These are phyloP conservation scores for Turnix velox DNA, from an alignment of 2,113 vertebrate species.

Conservation along the genomic window DNA sequence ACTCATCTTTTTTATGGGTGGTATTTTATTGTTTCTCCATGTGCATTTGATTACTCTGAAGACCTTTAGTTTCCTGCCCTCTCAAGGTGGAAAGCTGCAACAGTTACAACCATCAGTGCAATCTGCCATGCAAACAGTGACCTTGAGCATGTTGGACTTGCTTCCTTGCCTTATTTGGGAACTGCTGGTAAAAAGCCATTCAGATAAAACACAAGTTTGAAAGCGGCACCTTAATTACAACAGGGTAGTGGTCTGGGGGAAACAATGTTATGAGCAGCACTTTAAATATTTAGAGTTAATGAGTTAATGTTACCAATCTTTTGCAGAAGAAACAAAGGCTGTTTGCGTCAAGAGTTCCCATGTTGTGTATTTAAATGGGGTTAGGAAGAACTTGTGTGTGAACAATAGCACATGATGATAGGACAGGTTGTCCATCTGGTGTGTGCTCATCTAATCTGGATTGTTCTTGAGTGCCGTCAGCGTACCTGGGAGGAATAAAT, in stretches of 20 bases:
- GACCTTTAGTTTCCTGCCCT: constrained; percentile 35
- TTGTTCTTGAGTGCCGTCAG: rapidly evolving
- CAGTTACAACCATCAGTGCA: constrained; percentile 9
- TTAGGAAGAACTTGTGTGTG: background rate
- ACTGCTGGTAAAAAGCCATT: background rate
- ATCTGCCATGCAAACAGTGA: background rate
- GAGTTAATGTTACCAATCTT: background rate
- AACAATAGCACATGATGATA: background rate
- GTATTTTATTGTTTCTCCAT: constrained; percentile 60
- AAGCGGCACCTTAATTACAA: background rate
- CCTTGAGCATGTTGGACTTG: background rate
- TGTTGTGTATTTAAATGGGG: background rate
- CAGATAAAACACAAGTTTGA: background rate
- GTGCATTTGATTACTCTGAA: constrained; percentile 58
- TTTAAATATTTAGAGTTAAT: constrained; percentile 14
- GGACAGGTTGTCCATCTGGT: background rate
- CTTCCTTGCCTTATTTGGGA: constrained; percentile 37
- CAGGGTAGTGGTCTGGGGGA: background rate
- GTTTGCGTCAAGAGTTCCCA: constrained; percentile 34
- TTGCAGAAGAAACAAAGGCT: constrained; percentile 19
- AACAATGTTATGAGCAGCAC: background rate
- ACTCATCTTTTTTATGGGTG: constrained; percentile 13
- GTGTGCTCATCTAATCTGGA: background rate
- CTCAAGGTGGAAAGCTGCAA: background rate
- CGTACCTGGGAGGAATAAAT: background rate